phyloP scores from a whole-genome alignment of 2,797 vertebrate genomes.

The Sylvia borin region DNA sequence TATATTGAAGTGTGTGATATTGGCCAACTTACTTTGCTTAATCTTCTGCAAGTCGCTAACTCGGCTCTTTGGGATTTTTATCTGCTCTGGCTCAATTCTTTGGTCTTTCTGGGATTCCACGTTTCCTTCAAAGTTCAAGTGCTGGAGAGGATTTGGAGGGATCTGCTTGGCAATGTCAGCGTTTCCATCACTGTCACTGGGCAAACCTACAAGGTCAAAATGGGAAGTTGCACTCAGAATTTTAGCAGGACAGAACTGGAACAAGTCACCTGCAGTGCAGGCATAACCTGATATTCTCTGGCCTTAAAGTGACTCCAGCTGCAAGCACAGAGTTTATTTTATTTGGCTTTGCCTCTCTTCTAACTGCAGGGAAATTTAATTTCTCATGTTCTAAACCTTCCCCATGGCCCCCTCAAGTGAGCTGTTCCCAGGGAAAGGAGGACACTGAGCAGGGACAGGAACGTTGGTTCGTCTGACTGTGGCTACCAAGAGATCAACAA shows the following conservation, averaged over 20 bases:
- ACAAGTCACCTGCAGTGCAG: not conserved
- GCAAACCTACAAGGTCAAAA: conserved; percentile 21
- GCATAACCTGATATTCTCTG: not conserved
- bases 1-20: not conserved
- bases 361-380: not conserved
- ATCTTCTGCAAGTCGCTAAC: conserved; percentile 82
- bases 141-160: conserved; percentile 71
- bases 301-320: not conserved
- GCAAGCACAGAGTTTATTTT: accelerated
- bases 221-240: not conserved
- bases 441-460: not conserved
- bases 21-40: conserved; percentile 89
- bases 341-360: not conserved
- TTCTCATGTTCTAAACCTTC: not conserved
- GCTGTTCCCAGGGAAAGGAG: not conserved
- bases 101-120: conserved; percentile 80
- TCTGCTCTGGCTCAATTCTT: conserved; percentile 76
- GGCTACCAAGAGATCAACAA: not conserved
- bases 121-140: conserved; percentile 79
- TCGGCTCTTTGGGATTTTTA: conserved; percentile 71
- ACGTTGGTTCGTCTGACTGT: not conserved
- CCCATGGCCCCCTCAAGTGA: not conserved
- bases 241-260: not conserved
- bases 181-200: conserved; percentile 67
- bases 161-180: conserved; percentile 74